Evolutionary conservation across 2,797 vertebrate genomes (phyloP).

Genomic region (Falco biarmicus): DNA sequence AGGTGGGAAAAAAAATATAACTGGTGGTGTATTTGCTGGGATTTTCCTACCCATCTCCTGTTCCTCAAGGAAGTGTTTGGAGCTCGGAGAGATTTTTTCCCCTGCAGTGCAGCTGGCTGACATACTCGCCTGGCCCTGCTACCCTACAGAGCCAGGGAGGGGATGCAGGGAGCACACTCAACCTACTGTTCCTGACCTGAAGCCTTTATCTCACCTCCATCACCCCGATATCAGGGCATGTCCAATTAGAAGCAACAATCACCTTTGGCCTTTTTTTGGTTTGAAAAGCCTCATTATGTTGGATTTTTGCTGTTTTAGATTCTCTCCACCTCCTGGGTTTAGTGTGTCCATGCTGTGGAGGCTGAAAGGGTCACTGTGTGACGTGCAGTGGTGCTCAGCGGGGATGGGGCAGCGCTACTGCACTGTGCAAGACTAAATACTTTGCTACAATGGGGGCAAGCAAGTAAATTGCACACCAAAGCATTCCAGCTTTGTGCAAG

Average conservation of each 20-base stretch:
- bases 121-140: not conserved
- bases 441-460: not conserved
- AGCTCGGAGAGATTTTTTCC: not conserved
- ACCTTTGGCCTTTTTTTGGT: not conserved
- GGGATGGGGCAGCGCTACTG: not conserved
- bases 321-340: not conserved
- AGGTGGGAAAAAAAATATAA: not conserved
- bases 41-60: not conserved
- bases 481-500: not conserved
- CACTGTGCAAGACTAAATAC: fast-evolving
- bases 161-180: not conserved
- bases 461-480: not conserved
- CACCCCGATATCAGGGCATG: not conserved
- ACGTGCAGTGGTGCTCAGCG: not conserved
- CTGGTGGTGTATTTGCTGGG: not conserved
- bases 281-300: slow-evolving; percentile 18
- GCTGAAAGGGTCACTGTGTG: not conserved
- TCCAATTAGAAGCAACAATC: not conserved
- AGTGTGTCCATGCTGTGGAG: not conserved
- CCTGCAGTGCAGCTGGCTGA: not conserved
- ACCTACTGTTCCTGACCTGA: not conserved
- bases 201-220: not conserved
- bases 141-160: not conserved
- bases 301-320: not conserved
- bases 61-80: not conserved